Conservation (phyloP, 2,113 vertebrate genomes). For the Aphyosemion australe region DNA sequence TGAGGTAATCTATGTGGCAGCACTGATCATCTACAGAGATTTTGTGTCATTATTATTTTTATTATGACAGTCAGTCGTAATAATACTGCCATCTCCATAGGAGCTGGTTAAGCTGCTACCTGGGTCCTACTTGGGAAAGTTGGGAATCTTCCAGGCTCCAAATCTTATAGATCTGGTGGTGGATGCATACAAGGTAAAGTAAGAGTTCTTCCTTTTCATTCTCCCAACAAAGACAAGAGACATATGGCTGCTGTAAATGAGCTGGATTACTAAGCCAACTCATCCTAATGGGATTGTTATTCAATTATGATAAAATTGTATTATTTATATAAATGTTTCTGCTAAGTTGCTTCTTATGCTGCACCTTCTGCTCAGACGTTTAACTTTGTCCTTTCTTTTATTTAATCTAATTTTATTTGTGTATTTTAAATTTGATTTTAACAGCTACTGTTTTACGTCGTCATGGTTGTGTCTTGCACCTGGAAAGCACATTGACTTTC, state of each 20-base stretch:
- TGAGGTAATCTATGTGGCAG: slow-evolving; percentile 84
- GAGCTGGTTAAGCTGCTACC: slow-evolving; percentile 89
- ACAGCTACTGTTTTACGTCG: too few relatives aligned
- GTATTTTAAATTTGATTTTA: too few relatives aligned
- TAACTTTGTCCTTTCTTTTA: too few relatives aligned
- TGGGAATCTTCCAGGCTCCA: slow-evolving; percentile 88
- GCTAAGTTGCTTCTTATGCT: too few relatives aligned
- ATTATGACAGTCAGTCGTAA: not conserved
- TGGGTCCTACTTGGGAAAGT: slow-evolving; percentile 88
- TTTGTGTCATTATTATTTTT: not conserved
- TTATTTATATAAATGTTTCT: too few relatives aligned
- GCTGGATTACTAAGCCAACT: slow-evolving; percentile 22
- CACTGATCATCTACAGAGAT: too few relatives aligned
- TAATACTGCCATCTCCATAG: slow-evolving; percentile 62
- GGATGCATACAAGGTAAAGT: slow-evolving; percentile 91
- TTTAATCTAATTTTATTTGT: too few relatives aligned
- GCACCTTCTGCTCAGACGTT: too few relatives aligned
- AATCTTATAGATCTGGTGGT: slow-evolving; percentile 94
- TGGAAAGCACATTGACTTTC: too few relatives aligned
- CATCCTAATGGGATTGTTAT: too few relatives aligned
- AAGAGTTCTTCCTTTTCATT: not conserved
- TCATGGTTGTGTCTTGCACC: too few relatives aligned
- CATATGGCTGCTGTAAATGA: slow-evolving; percentile 23
- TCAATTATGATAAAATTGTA: too few relatives aligned
- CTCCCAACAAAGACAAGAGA: slow-evolving; percentile 17